Percentiles rank a stretch among this genome's conserved stretches.
These are phyloP conservation scores for Drosophila picticornis DNA, from an alignment of 2,888 invertebrate genomes.

Conservation along the genomic window DNA sequence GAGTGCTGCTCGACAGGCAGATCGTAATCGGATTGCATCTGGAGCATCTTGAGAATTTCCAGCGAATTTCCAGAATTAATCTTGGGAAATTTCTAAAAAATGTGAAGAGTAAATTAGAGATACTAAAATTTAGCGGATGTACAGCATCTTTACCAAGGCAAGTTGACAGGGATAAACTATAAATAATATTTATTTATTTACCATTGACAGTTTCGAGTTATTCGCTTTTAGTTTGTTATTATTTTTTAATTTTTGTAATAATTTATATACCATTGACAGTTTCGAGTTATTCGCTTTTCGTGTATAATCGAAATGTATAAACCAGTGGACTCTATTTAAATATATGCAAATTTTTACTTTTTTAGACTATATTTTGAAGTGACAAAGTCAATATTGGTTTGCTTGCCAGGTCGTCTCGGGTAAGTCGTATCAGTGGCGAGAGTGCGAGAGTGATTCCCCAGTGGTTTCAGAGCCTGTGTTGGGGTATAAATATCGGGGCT, in stretches of 20 bases:
- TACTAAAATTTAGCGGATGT: not conserved
- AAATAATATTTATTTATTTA: not conserved
- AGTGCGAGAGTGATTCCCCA: conserved; percentile 11
- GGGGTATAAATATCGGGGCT: conserved; percentile 36
- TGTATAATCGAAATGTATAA: not conserved
- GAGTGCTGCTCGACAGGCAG: not conserved
- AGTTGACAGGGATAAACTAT: not conserved
- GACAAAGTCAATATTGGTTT: conserved; percentile 25
- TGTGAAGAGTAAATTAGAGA: not conserved
- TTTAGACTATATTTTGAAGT: conserved; percentile 8
- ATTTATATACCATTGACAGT: not conserved
- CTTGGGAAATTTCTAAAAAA: fast-evolving
- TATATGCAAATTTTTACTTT: not conserved
- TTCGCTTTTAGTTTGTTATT: not conserved
- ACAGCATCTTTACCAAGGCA: too few species aligned
- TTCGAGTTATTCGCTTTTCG: not conserved
- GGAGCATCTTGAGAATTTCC: not conserved
- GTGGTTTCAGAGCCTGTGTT: conserved; percentile 5
- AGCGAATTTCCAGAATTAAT: not conserved
- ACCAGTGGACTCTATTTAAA: not conserved
- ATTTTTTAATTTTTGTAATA: too few species aligned
- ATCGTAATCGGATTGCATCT: not conserved
- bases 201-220: not conserved
- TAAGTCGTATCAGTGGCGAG: conserved; percentile 9
- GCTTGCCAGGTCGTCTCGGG: not conserved